Base-by-base conservation (phyloP, 2,888 invertebrate species). In the Anthophora plumipes region DNA sequence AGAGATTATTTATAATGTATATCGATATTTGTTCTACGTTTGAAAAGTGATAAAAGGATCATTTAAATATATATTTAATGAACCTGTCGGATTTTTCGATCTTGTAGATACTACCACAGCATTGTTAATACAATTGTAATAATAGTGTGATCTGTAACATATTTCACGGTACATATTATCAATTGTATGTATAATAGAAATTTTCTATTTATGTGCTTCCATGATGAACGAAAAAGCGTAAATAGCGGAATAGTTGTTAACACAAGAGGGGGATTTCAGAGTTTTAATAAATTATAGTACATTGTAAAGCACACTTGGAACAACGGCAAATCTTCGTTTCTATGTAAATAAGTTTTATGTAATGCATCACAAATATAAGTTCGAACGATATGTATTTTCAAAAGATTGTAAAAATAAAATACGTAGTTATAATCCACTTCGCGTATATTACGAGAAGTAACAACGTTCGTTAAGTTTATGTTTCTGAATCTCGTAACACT, bases 141-240 rank as follows among this genome's bases (percentile, higher is more conserved):
- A 69, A 70, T 69, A 82, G 66, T 54, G 66, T 54, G 31, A 64
- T 67, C 57, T 81, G 66, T 78, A 79, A 72, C 20, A 84, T 84
- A 84, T 67, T 85, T 84, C 67, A 64, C 57, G 57, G 22, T 67
- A 73, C 25, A 52, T 50, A 66, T 70, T 75, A 66, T 37, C 50
- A 41, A 43, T 85, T 67, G 57, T 54, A 46, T 84, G 61, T 84
- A 79, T 70, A 39, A 70, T 71, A 82, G 60, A 54, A 66, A 74
- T 76, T 85, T 85, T 83, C 63, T 75, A 85, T 85, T 59, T 80
- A 82, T 60, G 79, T 85, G 84, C 82, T 85, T 85, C 85, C 84
- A 77, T 43, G n/a, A 41, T 50, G 59, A 61, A 69, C 37, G 54
- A 77, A n/a, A 66, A 59, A 1, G 20, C 61, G 31, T 54, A 48